Conservation (phyloP, 2,797 vertebrate genomes). For the Parotocinclus haroldoi region DNA sequence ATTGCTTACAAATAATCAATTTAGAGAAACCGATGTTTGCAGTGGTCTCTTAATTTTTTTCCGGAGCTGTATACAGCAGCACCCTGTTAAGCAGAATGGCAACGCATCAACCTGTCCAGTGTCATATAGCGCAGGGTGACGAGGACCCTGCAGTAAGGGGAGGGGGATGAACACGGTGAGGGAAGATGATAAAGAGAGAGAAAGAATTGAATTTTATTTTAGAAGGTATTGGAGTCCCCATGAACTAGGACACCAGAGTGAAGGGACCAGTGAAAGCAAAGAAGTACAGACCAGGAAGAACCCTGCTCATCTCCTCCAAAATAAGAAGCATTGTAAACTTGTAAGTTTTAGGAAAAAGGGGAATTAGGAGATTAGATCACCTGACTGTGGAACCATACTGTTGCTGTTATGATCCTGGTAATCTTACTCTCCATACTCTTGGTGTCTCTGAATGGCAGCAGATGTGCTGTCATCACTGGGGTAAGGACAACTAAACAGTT, state of each 20-base stretch:
- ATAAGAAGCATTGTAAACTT: constrained; percentile 10
- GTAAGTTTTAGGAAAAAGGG: constrained; percentile 8
- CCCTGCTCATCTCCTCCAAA: constrained; percentile 24
- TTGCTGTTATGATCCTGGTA: constrained; percentile 65
- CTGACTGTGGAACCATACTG: constrained; percentile 26
- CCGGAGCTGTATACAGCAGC: no score
- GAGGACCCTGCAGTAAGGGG: constrained; percentile 48
- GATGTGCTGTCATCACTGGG: constrained; percentile 86
- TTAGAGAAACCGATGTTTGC: no score
- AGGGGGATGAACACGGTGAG: constrained; percentile 32
- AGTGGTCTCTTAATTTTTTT: no score
- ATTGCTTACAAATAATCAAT: no score
- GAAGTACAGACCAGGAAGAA: constrained; percentile 19
- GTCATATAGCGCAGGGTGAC: constrained; percentile 55
- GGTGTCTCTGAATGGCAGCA: constrained; percentile 69
- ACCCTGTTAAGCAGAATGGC: constrained; percentile 4
- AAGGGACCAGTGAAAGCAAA: constrained; percentile 17
- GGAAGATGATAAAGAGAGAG: constrained; percentile 60
- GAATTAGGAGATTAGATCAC: constrained; percentile 24
- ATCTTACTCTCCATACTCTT: constrained; percentile 70
- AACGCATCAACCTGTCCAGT: constrained; percentile 28
- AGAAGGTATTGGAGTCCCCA: constrained; percentile 32
- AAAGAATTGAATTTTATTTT: constrained; percentile 46
- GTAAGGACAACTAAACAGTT: constrained; percentile 54
- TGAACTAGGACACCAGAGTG: constrained; percentile 13